Percentiles rank a stretch among this genome's conserved stretches.
phyloP scores from a whole-genome alignment of 2,888 invertebrate genomes.

The Creontiades dilutus region DNA sequence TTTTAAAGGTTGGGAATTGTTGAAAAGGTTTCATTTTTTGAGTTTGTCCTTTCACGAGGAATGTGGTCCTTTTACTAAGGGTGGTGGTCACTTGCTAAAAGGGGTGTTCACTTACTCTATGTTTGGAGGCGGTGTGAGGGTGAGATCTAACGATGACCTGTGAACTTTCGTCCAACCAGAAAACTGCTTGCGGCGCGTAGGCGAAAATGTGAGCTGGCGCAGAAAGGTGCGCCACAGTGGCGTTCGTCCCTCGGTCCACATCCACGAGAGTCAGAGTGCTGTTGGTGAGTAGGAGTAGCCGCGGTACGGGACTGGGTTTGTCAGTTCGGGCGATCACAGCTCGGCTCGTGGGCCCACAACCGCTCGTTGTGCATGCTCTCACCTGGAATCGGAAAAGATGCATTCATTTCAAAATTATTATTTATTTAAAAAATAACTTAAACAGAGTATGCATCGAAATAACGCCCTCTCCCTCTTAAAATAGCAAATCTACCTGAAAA shows the following conservation, averaged over 20 bases:
- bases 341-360: constrained; percentile 86
- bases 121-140: constrained; percentile 40
- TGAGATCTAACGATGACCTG: constrained; percentile 58
- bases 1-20: no score
- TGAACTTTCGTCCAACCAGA: constrained; percentile 84
- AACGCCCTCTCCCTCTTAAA: no score
- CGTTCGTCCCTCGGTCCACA: constrained; percentile 85
- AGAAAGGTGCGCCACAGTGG: constrained; percentile 79
- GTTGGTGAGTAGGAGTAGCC: constrained; percentile 85
- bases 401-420: no score
- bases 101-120: constrained; percentile 52
- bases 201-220: constrained; percentile 83
- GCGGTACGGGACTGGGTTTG: constrained; percentile 88
- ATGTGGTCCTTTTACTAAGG: no score
- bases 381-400: constrained; percentile 80
- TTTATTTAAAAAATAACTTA: no score
- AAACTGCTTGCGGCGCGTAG: constrained; percentile 82
- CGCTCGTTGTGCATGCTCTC: constrained; percentile 88
- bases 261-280: constrained; percentile 88
- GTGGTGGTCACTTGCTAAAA: no score
- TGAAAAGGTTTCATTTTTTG: no score
- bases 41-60: no score
- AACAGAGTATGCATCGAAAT: no score
- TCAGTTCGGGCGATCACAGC: constrained; percentile 84
- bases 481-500: no score